A percentile compares a stretch with the other conserved stretches of the same genome.
Conservation (phyloP, 1,140 invertebrate genomes). For the Bombus pyrosoma region DNA sequence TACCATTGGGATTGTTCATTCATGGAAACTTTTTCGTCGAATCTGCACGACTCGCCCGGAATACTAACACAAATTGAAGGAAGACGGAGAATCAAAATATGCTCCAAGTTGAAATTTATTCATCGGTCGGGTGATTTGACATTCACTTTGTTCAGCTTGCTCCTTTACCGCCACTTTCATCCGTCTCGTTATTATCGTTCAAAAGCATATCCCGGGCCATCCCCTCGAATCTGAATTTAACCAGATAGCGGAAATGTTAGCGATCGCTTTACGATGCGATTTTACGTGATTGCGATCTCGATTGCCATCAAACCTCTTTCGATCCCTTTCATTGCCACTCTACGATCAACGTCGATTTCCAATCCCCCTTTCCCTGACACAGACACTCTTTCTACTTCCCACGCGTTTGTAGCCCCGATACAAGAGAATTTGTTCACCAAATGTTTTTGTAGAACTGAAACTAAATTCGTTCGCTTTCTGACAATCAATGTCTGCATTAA, state of each 20-base stretch:
- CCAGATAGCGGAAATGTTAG: conserved; percentile 49
- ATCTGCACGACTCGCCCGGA: background rate
- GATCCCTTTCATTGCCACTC: background rate
- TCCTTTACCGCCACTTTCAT: conserved; percentile 13
- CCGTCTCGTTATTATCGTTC: conserved; percentile 36
- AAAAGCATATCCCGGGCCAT: conserved; percentile 35
- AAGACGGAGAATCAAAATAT: background rate
- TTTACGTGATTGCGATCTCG: conserved; percentile 57
- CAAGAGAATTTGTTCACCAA: background rate
- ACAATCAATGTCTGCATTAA: too few species aligned
- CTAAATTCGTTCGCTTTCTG: too few species aligned
- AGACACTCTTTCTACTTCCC: background rate
- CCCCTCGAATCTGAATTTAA: conserved; percentile 51
- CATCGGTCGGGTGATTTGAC: conserved; percentile 10
- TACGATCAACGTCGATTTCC: background rate
- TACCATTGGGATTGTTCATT: background rate
- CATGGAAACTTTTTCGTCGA: conserved; percentile 1
- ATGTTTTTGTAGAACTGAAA: too few species aligned
- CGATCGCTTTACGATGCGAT: conserved; percentile 56
- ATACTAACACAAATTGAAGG: background rate
- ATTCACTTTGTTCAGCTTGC: conserved; percentile 8
- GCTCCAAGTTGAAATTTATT: conserved; percentile 33
- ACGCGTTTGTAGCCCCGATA: background rate
- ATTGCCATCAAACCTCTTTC: background rate
- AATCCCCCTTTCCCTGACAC: too few species aligned